Evolutionary conservation across 2,113 vertebrate species (phyloP).

Genomic region (Electrona antarctica): DNA sequence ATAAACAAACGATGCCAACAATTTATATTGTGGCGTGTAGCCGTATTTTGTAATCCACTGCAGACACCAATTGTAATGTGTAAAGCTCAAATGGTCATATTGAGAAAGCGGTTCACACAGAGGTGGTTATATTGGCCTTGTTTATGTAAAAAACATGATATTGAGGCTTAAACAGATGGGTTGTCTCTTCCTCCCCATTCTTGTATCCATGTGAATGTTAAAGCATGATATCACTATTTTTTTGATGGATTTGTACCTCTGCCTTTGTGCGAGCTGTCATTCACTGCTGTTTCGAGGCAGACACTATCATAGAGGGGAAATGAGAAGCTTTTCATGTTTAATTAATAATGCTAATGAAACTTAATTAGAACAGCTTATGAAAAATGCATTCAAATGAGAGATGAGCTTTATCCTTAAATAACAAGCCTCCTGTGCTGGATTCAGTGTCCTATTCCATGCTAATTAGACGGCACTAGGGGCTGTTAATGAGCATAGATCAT

Average conservation of each 20-base stretch:
- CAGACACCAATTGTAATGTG: slow-evolving; percentile 33
- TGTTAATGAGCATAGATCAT: slow-evolving; percentile 78
- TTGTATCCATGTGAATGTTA: neutral
- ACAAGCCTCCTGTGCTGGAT: slow-evolving; percentile 82
- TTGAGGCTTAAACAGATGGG: neutral
- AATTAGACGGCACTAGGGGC: slow-evolving; percentile 79
- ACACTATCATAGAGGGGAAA: slow-evolving; percentile 75
- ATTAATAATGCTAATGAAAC: slow-evolving; percentile 85
- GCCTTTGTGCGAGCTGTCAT: slow-evolving; percentile 61
- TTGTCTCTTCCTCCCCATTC: neutral
- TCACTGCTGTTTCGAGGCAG: slow-evolving; percentile 62
- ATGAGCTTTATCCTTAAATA: slow-evolving; percentile 86
- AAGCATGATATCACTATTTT: slow-evolving; percentile 5
- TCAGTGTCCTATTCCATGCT: slow-evolving; percentile 82
- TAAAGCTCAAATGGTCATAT: slow-evolving; percentile 23
- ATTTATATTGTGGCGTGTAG: slow-evolving; percentile 57
- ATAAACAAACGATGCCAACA: slow-evolving; percentile 43
- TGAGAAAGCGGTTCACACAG: neutral
- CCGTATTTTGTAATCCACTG: slow-evolving; percentile 61
- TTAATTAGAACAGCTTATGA: slow-evolving; percentile 83
- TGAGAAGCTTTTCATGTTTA: slow-evolving; percentile 81
- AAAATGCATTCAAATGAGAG: slow-evolving; percentile 86
- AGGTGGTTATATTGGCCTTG: neutral
- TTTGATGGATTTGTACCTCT: slow-evolving; percentile 31
- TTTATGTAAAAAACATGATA: neutral